phyloP scores from a whole-genome alignment of 2,888 invertebrate genomes.

The Ormyrus nitidulus region DNA sequence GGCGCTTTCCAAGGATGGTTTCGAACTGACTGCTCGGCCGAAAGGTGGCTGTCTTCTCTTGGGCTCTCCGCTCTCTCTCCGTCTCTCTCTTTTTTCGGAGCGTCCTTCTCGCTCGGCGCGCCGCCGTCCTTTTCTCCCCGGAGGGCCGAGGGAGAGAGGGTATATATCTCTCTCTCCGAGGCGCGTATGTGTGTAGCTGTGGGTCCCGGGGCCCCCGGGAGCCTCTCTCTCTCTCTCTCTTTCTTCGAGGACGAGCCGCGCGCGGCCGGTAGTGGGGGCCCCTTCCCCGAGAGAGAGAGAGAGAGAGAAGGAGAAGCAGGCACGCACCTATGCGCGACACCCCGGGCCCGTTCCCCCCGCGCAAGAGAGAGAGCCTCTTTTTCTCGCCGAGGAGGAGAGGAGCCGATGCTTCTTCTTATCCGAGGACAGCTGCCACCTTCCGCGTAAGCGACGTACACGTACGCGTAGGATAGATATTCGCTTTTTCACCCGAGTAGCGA shows the following conservation, averaged over 20 bases:
- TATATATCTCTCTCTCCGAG: background rate
- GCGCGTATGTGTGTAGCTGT: constrained; percentile 63
- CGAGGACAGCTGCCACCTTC: constrained; percentile 53
- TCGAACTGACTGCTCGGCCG: constrained; percentile 70
- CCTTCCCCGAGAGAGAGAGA: constrained; percentile 14
- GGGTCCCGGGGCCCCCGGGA: constrained; percentile 72
- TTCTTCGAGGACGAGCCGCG: constrained; percentile 45
- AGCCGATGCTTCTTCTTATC: constrained; percentile 46
- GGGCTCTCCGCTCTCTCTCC: constrained; percentile 17
- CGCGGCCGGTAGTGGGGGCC: constrained; percentile 54
- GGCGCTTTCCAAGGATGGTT: constrained; percentile 74
- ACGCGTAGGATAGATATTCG: no score
- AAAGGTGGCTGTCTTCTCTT: constrained; percentile 50
- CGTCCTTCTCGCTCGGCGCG: background rate
- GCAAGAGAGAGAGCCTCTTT: background rate
- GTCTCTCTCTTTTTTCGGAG: constrained; percentile 59
- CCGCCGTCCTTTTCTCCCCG: constrained; percentile 60
- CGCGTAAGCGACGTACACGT: background rate
- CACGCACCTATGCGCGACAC: constrained; percentile 36
- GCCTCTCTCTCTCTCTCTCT: constrained; percentile 43
- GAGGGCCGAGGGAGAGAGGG: constrained; percentile 27
- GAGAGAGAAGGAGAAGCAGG: constrained; percentile 4
- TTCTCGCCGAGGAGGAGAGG: background rate
- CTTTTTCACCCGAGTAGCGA: background rate
- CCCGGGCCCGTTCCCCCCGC: constrained; percentile 1